phyloP scores from a whole-genome alignment of 1,140 invertebrate genomes.

The Hyles euphorbiae region DNA sequence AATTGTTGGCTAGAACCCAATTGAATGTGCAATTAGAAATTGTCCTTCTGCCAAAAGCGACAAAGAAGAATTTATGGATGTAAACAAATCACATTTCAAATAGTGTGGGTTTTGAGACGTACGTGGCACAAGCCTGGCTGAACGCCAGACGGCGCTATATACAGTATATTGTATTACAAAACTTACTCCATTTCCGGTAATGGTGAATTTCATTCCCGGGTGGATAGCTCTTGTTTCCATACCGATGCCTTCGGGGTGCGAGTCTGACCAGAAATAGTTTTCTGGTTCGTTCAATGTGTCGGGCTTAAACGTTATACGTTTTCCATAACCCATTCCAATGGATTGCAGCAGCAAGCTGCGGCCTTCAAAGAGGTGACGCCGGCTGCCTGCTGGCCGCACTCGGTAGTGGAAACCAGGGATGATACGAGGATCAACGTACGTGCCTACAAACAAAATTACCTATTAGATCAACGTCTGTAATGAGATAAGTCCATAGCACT shows the following conservation, averaged over 20 bases:
- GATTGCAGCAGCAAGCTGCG: conserved; percentile 78
- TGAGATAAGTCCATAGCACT: neutral
- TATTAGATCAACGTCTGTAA: neutral
- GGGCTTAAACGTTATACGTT: conserved; percentile 83
- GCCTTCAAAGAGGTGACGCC: conserved; percentile 80
- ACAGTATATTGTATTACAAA: neutral
- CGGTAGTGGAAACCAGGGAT: conserved; percentile 84
- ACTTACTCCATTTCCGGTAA: conserved; percentile 76
- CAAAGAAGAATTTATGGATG: conserved; percentile 17
- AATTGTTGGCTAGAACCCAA: conserved; percentile 26
- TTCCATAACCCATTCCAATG: conserved; percentile 87
- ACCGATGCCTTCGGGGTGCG: conserved; percentile 82
- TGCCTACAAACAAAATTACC: conserved; percentile 72
- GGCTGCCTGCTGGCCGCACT: conserved; percentile 79
- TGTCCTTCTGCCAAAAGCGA: conserved; percentile 33
- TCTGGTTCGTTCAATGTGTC: conserved; percentile 80
- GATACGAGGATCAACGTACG: conserved; percentile 84
- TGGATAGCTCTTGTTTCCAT: conserved; percentile 81
- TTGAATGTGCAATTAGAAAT: conserved; percentile 31
- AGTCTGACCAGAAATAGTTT: conserved; percentile 88
- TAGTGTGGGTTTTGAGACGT: conserved; percentile 2
- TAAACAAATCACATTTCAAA: conserved; percentile 17
- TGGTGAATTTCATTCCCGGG: conserved; percentile 79
- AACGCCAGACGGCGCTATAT: conserved; percentile 6
- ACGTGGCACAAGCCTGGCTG: conserved; percentile 2